Percentiles rank a stretch among this genome's conserved stretches.
Conservation (phyloP, 2,888 invertebrate species). For the Pachycephus smyrnensis region DNA sequence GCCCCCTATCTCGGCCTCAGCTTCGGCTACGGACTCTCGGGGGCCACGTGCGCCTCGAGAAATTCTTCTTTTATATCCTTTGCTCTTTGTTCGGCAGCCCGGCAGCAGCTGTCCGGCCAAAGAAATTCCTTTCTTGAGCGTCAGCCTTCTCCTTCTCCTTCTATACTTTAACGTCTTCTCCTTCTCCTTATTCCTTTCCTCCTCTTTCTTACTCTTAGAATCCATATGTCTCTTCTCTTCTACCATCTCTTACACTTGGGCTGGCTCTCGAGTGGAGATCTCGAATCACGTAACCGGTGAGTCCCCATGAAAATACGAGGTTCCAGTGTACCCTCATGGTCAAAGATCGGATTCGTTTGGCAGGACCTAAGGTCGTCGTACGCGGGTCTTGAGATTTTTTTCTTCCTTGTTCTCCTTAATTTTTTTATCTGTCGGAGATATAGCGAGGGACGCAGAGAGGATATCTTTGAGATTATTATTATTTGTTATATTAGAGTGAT, state of each 20-base stretch:
- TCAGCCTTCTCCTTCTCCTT: slow-evolving; percentile 34
- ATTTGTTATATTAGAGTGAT: neutral
- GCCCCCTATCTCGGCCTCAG: slow-evolving; percentile 26
- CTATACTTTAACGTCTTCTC: neutral
- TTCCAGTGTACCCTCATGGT: neutral
- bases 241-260: neutral
- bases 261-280: slow-evolving; percentile 4
- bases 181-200: slow-evolving; percentile 10
- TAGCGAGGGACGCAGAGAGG: neutral
- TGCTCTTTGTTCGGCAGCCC: slow-evolving; percentile 51
- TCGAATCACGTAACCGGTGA: slow-evolving; percentile 12
- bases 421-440: neutral
- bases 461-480: neutral
- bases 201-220: neutral
- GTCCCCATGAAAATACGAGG: slow-evolving; percentile 9
- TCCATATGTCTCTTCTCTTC: neutral
- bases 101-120: slow-evolving; percentile 59
- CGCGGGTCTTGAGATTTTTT: neutral
- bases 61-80: slow-evolving; percentile 61
- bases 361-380: neutral
- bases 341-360: neutral
- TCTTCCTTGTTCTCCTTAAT: neutral
- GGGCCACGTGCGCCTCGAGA: slow-evolving; percentile 61
- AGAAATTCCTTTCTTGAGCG: slow-evolving; percentile 62
- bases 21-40: slow-evolving; percentile 27